These are phyloP conservation scores for Hyles euphorbiae DNA, from an alignment of 1,140 invertebrate genomes.

Conservation along the genomic window DNA sequence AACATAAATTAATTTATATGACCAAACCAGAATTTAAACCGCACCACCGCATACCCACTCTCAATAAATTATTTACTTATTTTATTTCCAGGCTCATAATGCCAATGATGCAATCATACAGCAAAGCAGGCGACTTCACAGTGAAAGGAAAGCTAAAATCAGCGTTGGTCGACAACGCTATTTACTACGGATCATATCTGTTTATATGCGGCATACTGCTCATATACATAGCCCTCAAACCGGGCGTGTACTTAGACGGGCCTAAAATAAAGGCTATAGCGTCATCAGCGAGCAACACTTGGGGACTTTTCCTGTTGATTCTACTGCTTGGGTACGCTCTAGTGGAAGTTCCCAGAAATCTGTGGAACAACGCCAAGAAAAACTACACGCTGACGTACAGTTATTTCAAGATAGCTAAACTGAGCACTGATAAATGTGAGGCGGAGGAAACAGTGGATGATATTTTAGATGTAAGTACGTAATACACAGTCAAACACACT, in stretches of 20 bases:
- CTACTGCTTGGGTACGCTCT: constrained; percentile 97
- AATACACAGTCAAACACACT: neutral
- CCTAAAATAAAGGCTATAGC: constrained; percentile 97
- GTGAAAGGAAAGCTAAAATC: constrained; percentile 96
- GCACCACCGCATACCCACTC: too few relatives aligned
- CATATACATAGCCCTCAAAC: constrained; percentile 95
- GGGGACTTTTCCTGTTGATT: constrained; percentile 97
- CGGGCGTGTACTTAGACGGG: constrained; percentile 92
- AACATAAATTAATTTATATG: too few relatives aligned
- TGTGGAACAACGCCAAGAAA: constrained; percentile 91
- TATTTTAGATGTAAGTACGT: constrained; percentile 87
- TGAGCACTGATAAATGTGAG: constrained; percentile 97
- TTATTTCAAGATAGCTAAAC: constrained; percentile 98
- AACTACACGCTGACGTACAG: constrained; percentile 89
- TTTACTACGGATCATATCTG: constrained; percentile 98
- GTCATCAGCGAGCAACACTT: constrained; percentile 99
- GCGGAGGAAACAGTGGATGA: constrained; percentile 97
- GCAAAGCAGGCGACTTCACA: constrained; percentile 98
- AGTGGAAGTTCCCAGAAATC: constrained; percentile 93
- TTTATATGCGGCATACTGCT: constrained; percentile 96
- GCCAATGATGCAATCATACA: constrained; percentile 99
- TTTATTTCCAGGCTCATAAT: constrained; percentile 87
- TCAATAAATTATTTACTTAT: neutral
- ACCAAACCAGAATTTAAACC: too few relatives aligned
- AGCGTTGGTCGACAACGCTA: constrained; percentile 96